Evolutionary conservation across 1,140 invertebrate genomes (phyloP).

Genomic region (Propsilocerus akamusi): DNA sequence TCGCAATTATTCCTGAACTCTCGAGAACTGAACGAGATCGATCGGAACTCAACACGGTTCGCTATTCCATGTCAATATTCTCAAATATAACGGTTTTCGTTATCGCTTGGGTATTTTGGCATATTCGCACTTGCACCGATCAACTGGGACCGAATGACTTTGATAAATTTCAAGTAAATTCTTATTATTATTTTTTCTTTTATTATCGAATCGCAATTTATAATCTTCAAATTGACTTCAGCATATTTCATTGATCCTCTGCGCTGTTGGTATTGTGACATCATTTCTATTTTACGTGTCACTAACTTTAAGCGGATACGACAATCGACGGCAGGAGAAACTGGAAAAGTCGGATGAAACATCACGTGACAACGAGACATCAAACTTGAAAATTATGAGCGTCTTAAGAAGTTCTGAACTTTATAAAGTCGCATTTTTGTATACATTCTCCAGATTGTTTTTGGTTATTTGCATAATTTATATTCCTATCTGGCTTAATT

Average conservation of each 20-base stretch:
- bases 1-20: slow-evolving; percentile 61
- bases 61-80: slow-evolving; percentile 43
- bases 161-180: neutral
- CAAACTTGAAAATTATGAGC: neutral
- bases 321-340: neutral
- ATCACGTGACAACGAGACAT: neutral
- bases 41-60: slow-evolving; percentile 69
- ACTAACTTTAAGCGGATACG: neutral
- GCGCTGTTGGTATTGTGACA: neutral
- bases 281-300: neutral
- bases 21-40: slow-evolving; percentile 55
- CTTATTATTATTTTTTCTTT: neutral
- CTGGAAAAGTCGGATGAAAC: neutral
- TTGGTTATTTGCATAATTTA: neutral
- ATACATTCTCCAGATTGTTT: neutral
- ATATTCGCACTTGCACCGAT: slow-evolving; percentile 12
- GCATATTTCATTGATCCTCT: neutral
- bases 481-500: neutral
- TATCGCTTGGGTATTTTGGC: slow-evolving; percentile 18
- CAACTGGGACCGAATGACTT: neutral
- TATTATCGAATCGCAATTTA: neutral
- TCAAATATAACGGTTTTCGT: slow-evolving; percentile 30
- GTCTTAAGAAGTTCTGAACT: neutral
- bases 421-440: neutral
- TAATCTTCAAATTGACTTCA: neutral